phyloP scores from a whole-genome alignment of 2,113 vertebrate genomes.

The Odocoileus hemionus region DNA sequence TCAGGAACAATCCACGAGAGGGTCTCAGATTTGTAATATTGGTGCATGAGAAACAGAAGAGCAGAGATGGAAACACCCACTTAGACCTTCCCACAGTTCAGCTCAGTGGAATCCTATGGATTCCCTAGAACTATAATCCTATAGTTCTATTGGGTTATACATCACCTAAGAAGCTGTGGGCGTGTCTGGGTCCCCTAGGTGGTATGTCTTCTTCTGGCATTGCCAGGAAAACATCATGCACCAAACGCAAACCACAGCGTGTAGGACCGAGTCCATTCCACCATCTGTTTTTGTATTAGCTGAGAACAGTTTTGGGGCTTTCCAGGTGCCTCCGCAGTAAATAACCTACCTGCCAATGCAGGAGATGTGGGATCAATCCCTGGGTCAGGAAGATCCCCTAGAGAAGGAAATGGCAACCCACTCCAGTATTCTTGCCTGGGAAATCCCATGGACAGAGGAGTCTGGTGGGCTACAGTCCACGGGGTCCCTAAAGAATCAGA shows the following conservation, averaged over 20 bases:
- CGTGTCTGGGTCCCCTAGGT: background rate
- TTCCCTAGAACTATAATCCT: background rate
- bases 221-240: background rate
- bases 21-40: background rate
- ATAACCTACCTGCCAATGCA: background rate
- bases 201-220: background rate
- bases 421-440: background rate
- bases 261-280: background rate
- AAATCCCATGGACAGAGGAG: background rate
- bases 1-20: background rate
- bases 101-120: background rate
- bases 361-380: background rate
- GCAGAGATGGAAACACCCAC: background rate
- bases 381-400: background rate
- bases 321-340: background rate
- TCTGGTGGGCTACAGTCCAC: background rate
- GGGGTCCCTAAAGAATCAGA: background rate
- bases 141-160: background rate
- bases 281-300: background rate
- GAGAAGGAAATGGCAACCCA: background rate
- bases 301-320: background rate
- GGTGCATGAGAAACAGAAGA: background rate
- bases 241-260: background rate
- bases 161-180: background rate
- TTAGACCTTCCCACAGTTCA: background rate